These are phyloP conservation scores for Onychostoma macrolepis DNA, from an alignment of 2,113 vertebrate genomes.

Conservation along the genomic window DNA sequence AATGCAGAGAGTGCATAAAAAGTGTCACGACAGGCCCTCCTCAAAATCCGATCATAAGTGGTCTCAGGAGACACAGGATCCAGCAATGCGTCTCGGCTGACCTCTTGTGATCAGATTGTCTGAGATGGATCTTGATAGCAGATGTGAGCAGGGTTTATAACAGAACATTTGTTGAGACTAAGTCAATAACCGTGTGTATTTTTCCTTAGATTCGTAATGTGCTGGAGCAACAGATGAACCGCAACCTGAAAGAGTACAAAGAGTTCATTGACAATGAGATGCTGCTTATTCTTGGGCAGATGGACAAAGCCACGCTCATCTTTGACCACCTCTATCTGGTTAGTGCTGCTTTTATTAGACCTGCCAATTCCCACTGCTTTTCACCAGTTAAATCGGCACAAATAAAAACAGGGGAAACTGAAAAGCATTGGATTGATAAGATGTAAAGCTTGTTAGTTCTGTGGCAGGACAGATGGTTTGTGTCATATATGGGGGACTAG, in stretches of 20 bases:
- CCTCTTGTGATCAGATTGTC: background rate
- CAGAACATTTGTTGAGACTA: background rate
- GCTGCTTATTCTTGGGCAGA: slow-evolving; percentile 95
- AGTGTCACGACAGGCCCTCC: background rate
- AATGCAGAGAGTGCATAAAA: background rate
- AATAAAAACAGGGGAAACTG: background rate
- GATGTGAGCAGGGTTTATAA: too few relatives aligned
- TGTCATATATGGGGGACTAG: background rate
- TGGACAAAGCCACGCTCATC: slow-evolving; percentile 97
- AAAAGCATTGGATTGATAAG: background rate
- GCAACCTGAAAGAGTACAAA: slow-evolving; percentile 94
- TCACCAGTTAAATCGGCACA: background rate
- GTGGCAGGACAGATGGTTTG: background rate
- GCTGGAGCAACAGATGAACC: slow-evolving; percentile 95
- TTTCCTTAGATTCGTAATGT: slow-evolving; percentile 75
- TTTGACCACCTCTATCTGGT: slow-evolving; percentile 97
- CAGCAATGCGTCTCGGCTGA: background rate
- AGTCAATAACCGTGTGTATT: background rate
- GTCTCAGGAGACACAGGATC: background rate
- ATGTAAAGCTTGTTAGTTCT: background rate
- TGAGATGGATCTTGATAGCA: background rate
- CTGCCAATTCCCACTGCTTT: too few relatives aligned
- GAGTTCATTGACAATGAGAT: slow-evolving; percentile 99
- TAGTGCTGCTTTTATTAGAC: slow-evolving; percentile 56
- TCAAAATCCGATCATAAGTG: background rate